These are phyloP conservation scores for Australoheros facetus DNA, from an alignment of 2,797 vertebrate genomes.

Conservation along the genomic window DNA sequence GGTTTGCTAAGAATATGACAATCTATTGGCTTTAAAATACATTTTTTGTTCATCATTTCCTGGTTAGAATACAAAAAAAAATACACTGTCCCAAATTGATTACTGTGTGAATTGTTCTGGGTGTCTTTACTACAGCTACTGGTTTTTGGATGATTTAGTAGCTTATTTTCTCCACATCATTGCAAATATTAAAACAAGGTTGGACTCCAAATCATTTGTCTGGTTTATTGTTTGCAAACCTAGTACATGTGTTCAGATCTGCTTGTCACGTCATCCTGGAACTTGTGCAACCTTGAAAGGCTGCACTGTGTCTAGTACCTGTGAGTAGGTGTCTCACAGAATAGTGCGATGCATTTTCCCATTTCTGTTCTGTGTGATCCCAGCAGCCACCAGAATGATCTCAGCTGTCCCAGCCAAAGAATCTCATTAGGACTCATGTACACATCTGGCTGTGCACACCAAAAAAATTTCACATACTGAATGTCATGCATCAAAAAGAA, in stretches of 20 bases:
- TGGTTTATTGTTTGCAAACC: not conserved
- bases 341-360: conserved; percentile 18
- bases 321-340: conserved; percentile 11
- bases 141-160: not conserved
- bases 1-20: too few relatives aligned
- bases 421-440: conserved; percentile 29
- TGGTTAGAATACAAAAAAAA: not conserved
- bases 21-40: too few relatives aligned
- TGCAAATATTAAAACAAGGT: not conserved
- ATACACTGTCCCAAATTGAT: not conserved
- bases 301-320: not conserved
- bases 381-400: conserved; percentile 21
- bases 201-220: not conserved
- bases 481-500: not conserved
- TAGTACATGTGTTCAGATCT: not conserved
- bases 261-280: not conserved
- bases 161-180: not conserved
- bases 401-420: conserved; percentile 36
- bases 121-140: not conserved
- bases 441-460: not conserved
- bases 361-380: conserved; percentile 40
- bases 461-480: not conserved
- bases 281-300: not conserved
- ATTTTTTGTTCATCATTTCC: not conserved
- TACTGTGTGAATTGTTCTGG: not conserved